phyloP scores from a whole-genome alignment of 2,888 invertebrate genomes.

The Caenorhabditis sp. region DNA sequence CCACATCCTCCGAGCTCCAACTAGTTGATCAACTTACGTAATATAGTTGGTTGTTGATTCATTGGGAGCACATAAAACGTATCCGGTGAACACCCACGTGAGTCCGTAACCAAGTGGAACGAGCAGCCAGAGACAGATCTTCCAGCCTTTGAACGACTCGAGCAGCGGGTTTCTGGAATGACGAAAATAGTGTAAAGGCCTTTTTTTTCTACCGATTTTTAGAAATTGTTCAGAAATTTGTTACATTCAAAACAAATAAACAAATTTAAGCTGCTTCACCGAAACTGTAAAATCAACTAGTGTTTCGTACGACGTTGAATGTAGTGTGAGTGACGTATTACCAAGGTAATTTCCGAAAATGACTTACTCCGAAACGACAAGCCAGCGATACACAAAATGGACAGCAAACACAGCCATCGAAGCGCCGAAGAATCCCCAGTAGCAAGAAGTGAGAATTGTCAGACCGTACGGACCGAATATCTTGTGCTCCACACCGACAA shows the following conservation, averaged over 20 bases:
- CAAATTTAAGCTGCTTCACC: too few species aligned
- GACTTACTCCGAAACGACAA: constrained; percentile 13
- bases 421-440: constrained; percentile 40
- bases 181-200: too few species aligned
- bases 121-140: constrained; percentile 26
- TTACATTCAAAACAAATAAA: too few species aligned
- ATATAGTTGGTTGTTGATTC: constrained; percentile 25
- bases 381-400: constrained; percentile 34
- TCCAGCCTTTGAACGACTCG: constrained; percentile 19
- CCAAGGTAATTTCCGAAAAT: neutral
- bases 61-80: constrained; percentile 20
- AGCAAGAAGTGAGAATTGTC: constrained; percentile 14
- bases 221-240: too few species aligned
- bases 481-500: constrained; percentile 25
- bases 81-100: constrained; percentile 33
- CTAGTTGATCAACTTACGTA: too few species aligned
- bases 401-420: constrained; percentile 35
- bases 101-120: constrained; percentile 29
- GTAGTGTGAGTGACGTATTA: too few species aligned
- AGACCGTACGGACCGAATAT: constrained; percentile 30
- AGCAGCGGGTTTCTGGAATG: constrained; percentile 17
- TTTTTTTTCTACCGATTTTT: too few species aligned
- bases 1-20: too few species aligned
- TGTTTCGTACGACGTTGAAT: too few species aligned
- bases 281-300: too few species aligned